These are phyloP conservation scores for Corydoras sp. DNA, from an alignment of 2,113 vertebrate genomes.

Conservation along the genomic window DNA sequence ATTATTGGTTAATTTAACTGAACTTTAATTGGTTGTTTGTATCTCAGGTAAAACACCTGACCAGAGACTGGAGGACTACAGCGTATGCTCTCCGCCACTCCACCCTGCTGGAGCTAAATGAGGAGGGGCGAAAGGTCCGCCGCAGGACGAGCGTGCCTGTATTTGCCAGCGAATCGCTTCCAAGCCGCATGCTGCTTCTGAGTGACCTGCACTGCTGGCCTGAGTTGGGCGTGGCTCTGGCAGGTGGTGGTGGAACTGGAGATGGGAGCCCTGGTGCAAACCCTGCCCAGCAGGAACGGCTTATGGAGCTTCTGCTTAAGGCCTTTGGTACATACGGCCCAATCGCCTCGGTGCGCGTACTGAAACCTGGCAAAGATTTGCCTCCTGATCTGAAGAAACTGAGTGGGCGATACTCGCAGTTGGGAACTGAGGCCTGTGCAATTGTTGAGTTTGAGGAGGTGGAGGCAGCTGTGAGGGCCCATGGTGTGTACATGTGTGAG, in stretches of 20 bases:
- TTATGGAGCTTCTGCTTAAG: conserved; percentile 92
- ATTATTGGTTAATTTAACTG: background rate
- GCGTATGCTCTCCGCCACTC: conserved; percentile 86
- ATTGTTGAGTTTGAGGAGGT: conserved; percentile 95
- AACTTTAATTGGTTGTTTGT: background rate
- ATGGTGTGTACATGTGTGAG: conserved; percentile 66
- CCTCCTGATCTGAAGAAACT: conserved; percentile 84
- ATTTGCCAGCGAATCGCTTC: conserved; percentile 87
- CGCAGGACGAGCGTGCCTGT: conserved; percentile 79
- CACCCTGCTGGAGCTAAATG: conserved; percentile 76
- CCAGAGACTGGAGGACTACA: conserved; percentile 93
- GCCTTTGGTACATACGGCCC: conserved; percentile 81
- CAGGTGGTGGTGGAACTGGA: conserved; percentile 49
- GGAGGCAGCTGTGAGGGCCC: conserved; percentile 83
- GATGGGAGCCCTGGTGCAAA: conserved; percentile 58
- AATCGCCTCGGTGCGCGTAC: conserved; percentile 84
- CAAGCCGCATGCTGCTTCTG: conserved; percentile 89
- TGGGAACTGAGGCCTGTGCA: conserved; percentile 84
- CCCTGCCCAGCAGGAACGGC: conserved; percentile 74
- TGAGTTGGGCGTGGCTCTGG: conserved; percentile 62
- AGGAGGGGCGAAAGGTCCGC: conserved; percentile 83
- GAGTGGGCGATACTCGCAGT: conserved; percentile 78
- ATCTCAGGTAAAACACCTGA: conserved; percentile 89
- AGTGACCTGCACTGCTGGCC: conserved; percentile 79
- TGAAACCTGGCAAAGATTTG: conserved; percentile 86